Evolutionary conservation across 2,888 invertebrate genomes (phyloP), one percentile per base, ranked within the genome.

Genomic region (Ornithoptera alexandrae): DNA sequence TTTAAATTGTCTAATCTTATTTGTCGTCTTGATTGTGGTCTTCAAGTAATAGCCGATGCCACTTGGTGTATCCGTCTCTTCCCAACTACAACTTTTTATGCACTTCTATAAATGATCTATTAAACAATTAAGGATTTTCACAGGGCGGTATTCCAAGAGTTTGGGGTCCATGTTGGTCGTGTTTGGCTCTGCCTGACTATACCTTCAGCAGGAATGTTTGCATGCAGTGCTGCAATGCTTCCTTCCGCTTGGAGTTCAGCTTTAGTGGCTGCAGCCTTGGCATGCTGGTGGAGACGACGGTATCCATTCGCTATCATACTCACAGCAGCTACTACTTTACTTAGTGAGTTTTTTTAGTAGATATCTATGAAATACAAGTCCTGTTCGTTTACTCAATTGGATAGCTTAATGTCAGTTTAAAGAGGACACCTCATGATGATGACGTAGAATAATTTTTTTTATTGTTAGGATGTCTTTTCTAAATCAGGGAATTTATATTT

Each of bases 211-310:
- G 99, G 99, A 64, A 96, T 97, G 96, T 99, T 97, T 87, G 96
- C 97, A 39, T 94, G 97, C 1, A 94, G 95, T 74, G 95, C 97
- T 1, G 97, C 99, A 1, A 96, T 97, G 90, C 89, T 99, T 72
- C 99, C 99, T 0, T 97, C 98, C 6, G 96, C 97, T n/a, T 99
- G 99, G 94, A 97, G 98, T 71, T 96, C 97, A 95, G 97, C 97
- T 78, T 94, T 98, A 80, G 95, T 95, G 64, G 94, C 96, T 77
- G 94, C 96, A 2, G 97, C 98, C 0, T 93, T 97, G 78, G 98
- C 97, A 17, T 96, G 97, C 72, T 99, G 98, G 98, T 97, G 98
- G 93, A 95, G 95, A 18, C 94, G 95, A 67, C 94, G 95, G 74
- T 96, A 96, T 84, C 94, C 96, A 73, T 85, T 97, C 36, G 97